Conservation (phyloP, 2,797 vertebrate genomes). For the Schizopygopsis malacanthus region DNA sequence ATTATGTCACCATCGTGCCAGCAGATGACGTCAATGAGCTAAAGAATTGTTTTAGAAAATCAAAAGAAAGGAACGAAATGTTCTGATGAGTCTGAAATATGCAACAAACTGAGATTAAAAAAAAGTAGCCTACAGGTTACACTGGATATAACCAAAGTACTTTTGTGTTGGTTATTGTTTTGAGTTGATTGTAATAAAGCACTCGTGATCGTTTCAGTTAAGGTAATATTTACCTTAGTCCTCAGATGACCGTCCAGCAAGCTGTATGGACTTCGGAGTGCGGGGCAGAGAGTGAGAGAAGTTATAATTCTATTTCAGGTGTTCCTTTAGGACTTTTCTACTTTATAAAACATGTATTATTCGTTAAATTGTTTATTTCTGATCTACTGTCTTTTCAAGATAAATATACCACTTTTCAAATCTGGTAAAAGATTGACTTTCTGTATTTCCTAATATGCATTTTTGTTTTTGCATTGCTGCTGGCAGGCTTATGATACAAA, state of each 20-base stretch:
- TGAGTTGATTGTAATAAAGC: not conserved
- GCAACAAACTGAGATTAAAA: not conserved
- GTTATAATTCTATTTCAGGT: not conserved
- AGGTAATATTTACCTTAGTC: constrained; percentile 9
- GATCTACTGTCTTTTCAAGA: not conserved
- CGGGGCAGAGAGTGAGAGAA: not conserved
- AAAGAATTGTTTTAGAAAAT: not conserved
- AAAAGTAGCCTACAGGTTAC: not conserved
- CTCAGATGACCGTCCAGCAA: not conserved
- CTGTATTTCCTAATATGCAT: not conserved
- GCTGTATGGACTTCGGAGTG: not conserved
- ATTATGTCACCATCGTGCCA: not conserved
- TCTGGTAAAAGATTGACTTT: too few species aligned
- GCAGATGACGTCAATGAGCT: not conserved
- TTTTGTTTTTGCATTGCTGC: too few species aligned
- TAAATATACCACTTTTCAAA: not conserved
- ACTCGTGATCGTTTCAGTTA: not conserved
- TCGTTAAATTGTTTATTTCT: not conserved
- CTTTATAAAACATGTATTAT: not conserved
- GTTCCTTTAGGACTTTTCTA: not conserved
- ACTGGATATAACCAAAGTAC: not conserved
- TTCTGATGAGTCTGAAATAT: not conserved
- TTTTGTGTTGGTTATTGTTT: not conserved
- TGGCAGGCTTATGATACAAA: too few species aligned
- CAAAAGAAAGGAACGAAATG: not conserved